Evolutionary conservation across 1,140 invertebrate species (phyloP).

Genomic region (Ceratosolen solmsi): DNA sequence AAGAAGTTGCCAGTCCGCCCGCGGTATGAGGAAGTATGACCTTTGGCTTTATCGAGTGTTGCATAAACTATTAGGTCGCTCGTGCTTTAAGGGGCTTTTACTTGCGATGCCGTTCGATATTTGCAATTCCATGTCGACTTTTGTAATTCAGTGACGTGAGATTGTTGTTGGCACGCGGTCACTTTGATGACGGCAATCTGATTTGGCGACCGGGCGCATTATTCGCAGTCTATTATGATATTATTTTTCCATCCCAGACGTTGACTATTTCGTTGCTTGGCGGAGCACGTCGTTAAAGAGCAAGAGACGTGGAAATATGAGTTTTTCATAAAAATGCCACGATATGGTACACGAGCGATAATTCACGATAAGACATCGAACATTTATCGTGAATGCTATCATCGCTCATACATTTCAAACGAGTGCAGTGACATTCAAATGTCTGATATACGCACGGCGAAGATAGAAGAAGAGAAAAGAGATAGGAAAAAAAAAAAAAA

Average conservation of each 20-base stretch:
- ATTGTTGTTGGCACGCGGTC: too few species aligned
- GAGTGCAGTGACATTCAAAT: constrained; percentile 1
- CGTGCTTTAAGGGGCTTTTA: neutral
- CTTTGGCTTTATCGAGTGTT: constrained; percentile 2
- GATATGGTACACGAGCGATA: neutral
- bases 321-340: neutral
- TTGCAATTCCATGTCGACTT: neutral
- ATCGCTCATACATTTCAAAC: constrained; percentile 9
- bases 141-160: too few species aligned
- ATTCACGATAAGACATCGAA: constrained; percentile 14
- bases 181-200: too few species aligned
- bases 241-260: too few species aligned
- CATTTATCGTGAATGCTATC: constrained; percentile 17
- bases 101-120: neutral
- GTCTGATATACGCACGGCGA: neutral
- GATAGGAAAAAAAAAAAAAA: too few species aligned
- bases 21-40: constrained; percentile 34
- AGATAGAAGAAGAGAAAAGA: too few species aligned
- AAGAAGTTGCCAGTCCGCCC: constrained; percentile 18
- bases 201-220: too few species aligned
- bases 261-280: too few species aligned
- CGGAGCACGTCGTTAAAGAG: neutral
- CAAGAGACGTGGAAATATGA: neutral
- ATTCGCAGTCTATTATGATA: too few species aligned
- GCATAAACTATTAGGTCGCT: neutral